These are phyloP conservation scores for Diorhabda carinulata DNA, from an alignment of 1,140 invertebrate genomes.

Conservation along the genomic window DNA sequence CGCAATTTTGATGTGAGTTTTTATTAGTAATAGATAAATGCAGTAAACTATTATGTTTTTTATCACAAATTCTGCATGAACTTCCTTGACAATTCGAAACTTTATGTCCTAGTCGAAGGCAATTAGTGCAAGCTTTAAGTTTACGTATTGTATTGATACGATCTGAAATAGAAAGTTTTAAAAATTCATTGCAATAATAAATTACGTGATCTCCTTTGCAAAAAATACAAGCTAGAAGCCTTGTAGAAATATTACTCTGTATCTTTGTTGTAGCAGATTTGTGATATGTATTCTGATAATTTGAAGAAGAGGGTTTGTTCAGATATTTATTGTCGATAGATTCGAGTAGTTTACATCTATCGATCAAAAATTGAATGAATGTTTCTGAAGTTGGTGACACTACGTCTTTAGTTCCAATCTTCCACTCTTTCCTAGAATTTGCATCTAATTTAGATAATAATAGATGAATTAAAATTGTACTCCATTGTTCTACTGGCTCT, in stretches of 20 bases:
- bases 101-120: slow-evolving; percentile 3
- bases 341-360: slow-evolving; percentile 21
- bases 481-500: slow-evolving; percentile 35
- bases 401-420: slow-evolving; percentile 17
- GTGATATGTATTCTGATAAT: not conserved
- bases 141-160: slow-evolving; percentile 12
- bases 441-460: slow-evolving; percentile 20
- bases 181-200: slow-evolving; percentile 17
- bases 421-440: slow-evolving; percentile 18
- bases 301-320: not conserved
- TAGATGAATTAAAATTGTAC: slow-evolving; percentile 31
- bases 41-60: slow-evolving; percentile 22
- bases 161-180: slow-evolving; percentile 1
- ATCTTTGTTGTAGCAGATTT: not conserved
- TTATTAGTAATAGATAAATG: not conserved
- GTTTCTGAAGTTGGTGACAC: slow-evolving; percentile 17
- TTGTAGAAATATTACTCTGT: not conserved
- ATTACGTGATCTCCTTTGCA: slow-evolving; percentile 20
- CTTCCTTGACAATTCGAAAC: not conserved
- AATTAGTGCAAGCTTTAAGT: slow-evolving; percentile 19
- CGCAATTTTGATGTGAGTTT: no score
- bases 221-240: slow-evolving; percentile 8
- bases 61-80: slow-evolving; percentile 15
- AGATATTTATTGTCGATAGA: slow-evolving; percentile 14
- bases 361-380: slow-evolving; percentile 19